phyloP scores from a whole-genome alignment of 2,888 invertebrate species.

The Epirrhoe alternata region DNA sequence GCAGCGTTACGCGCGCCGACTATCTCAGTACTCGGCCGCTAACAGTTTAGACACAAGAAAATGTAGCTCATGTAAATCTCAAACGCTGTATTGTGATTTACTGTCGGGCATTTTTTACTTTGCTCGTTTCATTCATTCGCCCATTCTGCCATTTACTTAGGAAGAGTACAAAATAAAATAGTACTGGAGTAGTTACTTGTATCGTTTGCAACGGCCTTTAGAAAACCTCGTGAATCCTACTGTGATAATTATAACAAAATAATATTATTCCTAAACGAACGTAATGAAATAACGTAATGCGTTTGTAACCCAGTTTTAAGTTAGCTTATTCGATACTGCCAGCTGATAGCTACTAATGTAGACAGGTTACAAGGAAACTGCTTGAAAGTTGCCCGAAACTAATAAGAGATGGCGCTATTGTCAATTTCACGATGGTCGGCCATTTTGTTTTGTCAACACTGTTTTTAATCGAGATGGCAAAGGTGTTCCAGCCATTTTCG shows the following conservation, averaged over 20 bases:
- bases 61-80: too few relatives aligned
- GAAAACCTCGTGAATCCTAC: conserved; percentile 73
- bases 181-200: not conserved
- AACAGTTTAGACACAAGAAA: too few relatives aligned
- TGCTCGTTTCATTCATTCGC: too few relatives aligned
- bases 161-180: not conserved
- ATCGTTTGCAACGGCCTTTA: conserved; percentile 11
- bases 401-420: conserved; percentile 8
- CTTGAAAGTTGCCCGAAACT: not conserved
- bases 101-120: too few relatives aligned
- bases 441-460: conserved; percentile 10
- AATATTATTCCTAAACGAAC: conserved; percentile 57
- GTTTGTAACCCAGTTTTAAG: conserved; percentile 45
- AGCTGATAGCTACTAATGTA: not conserved
- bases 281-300: conserved; percentile 54
- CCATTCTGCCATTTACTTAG: not conserved
- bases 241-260: conserved; percentile 70
- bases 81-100: too few relatives aligned
- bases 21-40: too few relatives aligned
- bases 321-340: conserved; percentile 26
- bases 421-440: conserved; percentile 6
- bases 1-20: too few relatives aligned
- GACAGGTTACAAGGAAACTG: conserved; percentile 5
- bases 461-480: too few relatives aligned
- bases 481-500: too few relatives aligned